Conservation (phyloP, 1,140 invertebrate species). For the Caerostris darwini region DNA sequence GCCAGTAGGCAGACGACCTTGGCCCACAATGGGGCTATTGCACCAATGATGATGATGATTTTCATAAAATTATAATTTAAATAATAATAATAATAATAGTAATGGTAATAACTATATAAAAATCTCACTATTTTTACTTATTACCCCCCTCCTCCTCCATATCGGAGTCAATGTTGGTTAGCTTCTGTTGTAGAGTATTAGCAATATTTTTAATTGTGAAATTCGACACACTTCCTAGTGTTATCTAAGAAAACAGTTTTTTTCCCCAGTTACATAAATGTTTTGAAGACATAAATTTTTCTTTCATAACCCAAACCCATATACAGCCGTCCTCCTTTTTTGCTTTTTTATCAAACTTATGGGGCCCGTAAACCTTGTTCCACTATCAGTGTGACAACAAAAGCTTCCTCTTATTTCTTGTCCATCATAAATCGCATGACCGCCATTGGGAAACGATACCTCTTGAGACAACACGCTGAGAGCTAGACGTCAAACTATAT, state of each 20-base stretch:
- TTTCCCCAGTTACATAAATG: background rate
- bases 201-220: too few relatives aligned
- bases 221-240: background rate
- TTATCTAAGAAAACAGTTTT: background rate
- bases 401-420: background rate
- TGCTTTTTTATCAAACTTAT: background rate
- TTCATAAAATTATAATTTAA: too few relatives aligned
- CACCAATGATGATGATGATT: too few relatives aligned
- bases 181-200: too few relatives aligned
- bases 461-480: conserved; percentile 17
- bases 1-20: too few relatives aligned
- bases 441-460: background rate
- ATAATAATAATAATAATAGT: too few relatives aligned
- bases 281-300: background rate
- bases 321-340: background rate
- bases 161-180: too few relatives aligned
- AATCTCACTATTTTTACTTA: too few relatives aligned
- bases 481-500: conserved; percentile 30
- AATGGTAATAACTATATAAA: too few relatives aligned
- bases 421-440: conserved; percentile 8
- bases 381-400: background rate
- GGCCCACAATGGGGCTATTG: too few relatives aligned
- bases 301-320: background rate
- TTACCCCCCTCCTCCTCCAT: too few relatives aligned
- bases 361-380: background rate